These are phyloP conservation scores for Tinea trinotella DNA, from an alignment of 2,888 invertebrate genomes.

Conservation along the genomic window DNA sequence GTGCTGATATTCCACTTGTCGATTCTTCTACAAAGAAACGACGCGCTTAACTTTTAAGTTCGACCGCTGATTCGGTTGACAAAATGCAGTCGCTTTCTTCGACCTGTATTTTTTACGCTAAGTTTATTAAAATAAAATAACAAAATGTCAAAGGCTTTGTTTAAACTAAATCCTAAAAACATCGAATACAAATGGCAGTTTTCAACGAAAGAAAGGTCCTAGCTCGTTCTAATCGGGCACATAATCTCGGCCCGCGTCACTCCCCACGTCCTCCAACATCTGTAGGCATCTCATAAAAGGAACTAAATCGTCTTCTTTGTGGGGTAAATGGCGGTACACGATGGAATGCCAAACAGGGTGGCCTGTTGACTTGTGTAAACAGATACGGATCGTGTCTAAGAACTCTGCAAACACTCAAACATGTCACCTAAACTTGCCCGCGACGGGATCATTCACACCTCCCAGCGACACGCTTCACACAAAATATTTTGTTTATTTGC, in stretches of 20 bases:
- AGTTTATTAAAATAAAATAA: no score
- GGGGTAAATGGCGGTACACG: constrained; percentile 31
- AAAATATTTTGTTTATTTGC: constrained; percentile 3
- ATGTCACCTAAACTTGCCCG: constrained; percentile 14
- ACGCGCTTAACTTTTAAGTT: no score
- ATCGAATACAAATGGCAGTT: no score
- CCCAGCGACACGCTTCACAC: not conserved
- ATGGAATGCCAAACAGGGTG: constrained; percentile 34
- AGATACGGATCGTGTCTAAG: constrained; percentile 17
- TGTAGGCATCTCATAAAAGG: constrained; percentile 31
- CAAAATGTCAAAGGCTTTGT: no score
- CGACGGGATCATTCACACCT: constrained; percentile 14
- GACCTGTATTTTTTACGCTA: no score
- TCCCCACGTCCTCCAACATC: constrained; percentile 30
- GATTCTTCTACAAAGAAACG: no score
- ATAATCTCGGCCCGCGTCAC: constrained; percentile 22
- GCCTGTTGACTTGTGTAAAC: constrained; percentile 25
- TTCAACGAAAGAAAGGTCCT: not conserved
- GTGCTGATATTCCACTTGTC: no score
- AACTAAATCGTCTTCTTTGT: constrained; percentile 34
- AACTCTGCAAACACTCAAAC: constrained; percentile 6
- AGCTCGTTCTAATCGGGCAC: not conserved
- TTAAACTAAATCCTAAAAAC: no score
- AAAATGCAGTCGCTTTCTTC: no score
- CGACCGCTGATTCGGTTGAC: no score